Percentiles rank a stretch among this genome's conserved stretches.
phyloP scores from a whole-genome alignment of 2,797 vertebrate species.

The Merluccius polli region DNA sequence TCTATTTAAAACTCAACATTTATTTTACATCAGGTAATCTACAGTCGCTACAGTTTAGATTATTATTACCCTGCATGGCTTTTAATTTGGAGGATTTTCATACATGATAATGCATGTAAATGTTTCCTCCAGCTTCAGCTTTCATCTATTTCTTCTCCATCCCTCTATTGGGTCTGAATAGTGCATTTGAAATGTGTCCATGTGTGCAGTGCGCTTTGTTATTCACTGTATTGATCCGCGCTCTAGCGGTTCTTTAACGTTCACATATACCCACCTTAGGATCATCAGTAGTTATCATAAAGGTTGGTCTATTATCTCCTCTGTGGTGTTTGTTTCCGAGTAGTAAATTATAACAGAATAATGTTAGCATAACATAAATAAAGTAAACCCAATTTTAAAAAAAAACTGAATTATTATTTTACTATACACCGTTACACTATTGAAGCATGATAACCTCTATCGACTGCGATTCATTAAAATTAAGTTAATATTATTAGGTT shows the following conservation, averaged over 20 bases:
- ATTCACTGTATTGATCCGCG: no score
- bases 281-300: no score
- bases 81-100: not conserved
- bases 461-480: not conserved
- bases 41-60: not conserved
- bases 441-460: not conserved
- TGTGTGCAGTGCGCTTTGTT: no score
- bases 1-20: no score
- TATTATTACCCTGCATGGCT: constrained; percentile 1
- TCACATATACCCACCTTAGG: no score
- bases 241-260: no score
- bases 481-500: not conserved
- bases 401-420: not conserved
- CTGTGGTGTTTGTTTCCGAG: no score
- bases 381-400: not conserved
- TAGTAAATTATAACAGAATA: no score
- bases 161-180: not conserved
- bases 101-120: not conserved
- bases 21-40: not conserved
- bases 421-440: not conserved
- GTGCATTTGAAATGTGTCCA: no score
- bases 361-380: no score
- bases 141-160: not conserved
- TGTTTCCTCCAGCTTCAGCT: not conserved
- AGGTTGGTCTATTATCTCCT: no score